Evolutionary conservation across 2,888 invertebrate genomes (phyloP).

Genomic region (Scaptomyza flava): DNA sequence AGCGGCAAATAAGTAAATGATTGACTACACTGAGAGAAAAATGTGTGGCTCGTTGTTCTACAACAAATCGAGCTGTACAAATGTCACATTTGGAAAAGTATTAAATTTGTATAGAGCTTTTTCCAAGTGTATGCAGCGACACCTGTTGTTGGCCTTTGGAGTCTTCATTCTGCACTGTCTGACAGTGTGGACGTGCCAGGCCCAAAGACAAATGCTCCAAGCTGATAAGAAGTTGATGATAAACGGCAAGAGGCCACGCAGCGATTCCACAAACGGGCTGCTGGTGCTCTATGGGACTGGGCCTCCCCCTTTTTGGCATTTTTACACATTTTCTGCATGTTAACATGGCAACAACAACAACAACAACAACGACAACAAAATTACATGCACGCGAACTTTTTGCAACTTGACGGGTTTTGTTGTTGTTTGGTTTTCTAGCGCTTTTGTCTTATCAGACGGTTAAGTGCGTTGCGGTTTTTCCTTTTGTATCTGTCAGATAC

Average conservation of each 20-base stretch:
- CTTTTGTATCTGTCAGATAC: conserved; percentile 54
- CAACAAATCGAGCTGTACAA: too few species aligned
- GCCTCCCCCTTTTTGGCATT: conserved; percentile 27
- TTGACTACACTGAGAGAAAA: conserved; percentile 1
- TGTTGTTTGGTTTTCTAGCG: conserved; percentile 31
- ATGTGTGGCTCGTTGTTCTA: not conserved
- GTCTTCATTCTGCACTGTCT: conserved; percentile 11
- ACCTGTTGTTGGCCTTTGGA: conserved; percentile 42
- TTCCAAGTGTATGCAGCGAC: conserved; percentile 3
- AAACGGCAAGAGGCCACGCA: conserved; percentile 30
- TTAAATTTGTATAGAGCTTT: too few species aligned
- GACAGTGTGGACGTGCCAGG: conserved; percentile 24
- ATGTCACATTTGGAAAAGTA: too few species aligned
- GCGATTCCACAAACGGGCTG: not conserved
- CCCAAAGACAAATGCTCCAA: conserved; percentile 50
- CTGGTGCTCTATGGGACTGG: conserved; percentile 7
- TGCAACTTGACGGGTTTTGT: conserved; percentile 33
- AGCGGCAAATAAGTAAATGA: conserved; percentile 16
- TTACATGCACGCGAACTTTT: conserved; percentile 60
- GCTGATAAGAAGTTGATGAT: conserved; percentile 55
- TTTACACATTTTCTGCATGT: conserved; percentile 55
- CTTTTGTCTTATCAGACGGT: conserved; percentile 55
- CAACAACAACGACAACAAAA: conserved; percentile 21
- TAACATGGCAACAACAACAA: conserved; percentile 51
- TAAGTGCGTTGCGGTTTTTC: conserved; percentile 36